These are phyloP conservation scores for Chroicocephalus ridibundus DNA, from an alignment of 2,113 vertebrate species.

Conservation along the genomic window DNA sequence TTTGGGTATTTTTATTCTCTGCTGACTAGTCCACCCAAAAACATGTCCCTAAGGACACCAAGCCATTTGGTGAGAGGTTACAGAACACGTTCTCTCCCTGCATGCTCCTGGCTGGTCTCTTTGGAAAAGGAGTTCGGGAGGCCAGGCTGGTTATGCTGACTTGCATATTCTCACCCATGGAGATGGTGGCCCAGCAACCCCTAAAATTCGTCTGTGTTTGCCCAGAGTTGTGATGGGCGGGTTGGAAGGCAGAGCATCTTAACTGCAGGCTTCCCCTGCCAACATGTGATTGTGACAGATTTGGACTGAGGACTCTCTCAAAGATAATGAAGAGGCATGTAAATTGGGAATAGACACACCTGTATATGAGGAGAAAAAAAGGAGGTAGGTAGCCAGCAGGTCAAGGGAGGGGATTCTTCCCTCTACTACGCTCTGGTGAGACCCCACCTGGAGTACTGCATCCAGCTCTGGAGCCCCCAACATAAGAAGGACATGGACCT, in stretches of 20 bases:
- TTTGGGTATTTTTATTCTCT: background rate
- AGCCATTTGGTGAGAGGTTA: background rate
- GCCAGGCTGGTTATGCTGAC: background rate
- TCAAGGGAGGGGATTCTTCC: background rate
- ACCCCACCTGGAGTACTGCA: background rate
- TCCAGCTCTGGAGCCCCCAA: background rate
- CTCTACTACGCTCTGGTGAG: background rate
- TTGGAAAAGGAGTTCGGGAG: background rate
- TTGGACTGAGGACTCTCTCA: background rate
- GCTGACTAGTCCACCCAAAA: background rate
- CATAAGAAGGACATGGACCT: background rate
- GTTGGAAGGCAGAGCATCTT: background rate
- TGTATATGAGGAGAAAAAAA: background rate
- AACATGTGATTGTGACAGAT: fast-evolving
- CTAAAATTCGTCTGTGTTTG: background rate
- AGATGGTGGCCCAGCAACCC: background rate
- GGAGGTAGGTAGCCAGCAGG: background rate
- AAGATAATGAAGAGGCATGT: background rate
- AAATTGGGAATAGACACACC: background rate
- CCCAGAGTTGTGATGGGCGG: background rate
- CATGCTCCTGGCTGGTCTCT: background rate
- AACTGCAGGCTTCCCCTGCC: background rate
- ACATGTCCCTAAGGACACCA: background rate
- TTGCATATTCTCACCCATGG: background rate
- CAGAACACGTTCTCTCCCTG: background rate